These are phyloP conservation scores for Poecilobothrus nobilitatus DNA, from an alignment of 2,888 invertebrate species.

Conservation along the genomic window DNA sequence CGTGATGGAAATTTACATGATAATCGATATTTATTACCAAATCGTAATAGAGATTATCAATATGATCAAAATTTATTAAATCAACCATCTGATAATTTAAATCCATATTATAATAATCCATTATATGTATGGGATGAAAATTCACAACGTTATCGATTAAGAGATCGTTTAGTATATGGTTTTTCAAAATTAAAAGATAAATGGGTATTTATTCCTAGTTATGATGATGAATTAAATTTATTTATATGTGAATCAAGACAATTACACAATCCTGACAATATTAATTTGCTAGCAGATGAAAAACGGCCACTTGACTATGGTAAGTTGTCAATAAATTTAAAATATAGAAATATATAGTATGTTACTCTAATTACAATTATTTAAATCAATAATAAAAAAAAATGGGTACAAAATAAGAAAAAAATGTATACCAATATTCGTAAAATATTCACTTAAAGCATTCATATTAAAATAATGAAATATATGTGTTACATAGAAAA, in stretches of 20 bases:
- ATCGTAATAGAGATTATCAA: constrained; percentile 25
- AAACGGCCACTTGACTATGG: constrained; percentile 80
- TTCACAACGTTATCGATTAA: constrained; percentile 39
- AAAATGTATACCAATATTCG: too few relatives aligned
- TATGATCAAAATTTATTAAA: constrained; percentile 14
- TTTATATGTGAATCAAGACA: constrained; percentile 70
- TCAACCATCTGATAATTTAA: background rate
- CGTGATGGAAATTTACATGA: constrained; percentile 36
- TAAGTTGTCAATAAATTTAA: too few relatives aligned
- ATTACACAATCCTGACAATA: constrained; percentile 50
- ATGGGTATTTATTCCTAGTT: constrained; percentile 78
- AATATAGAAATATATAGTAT: too few relatives aligned
- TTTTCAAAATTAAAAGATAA: constrained; percentile 61
- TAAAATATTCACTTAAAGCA: too few relatives aligned
- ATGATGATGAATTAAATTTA: constrained; percentile 64
- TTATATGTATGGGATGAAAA: constrained; percentile 32
- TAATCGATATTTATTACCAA: constrained; percentile 35
- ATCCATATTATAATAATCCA: constrained; percentile 25
- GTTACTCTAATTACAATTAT: too few relatives aligned
- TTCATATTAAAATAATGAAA: too few relatives aligned
- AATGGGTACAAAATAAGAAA: too few relatives aligned
- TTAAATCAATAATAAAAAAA: too few relatives aligned
- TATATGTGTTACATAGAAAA: too few relatives aligned
- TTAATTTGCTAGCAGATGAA: constrained; percentile 64
- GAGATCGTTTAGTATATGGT: constrained; percentile 72